Conservation (phyloP, 2,888 invertebrate genomes). For the Metopia argyrocephala region DNA sequence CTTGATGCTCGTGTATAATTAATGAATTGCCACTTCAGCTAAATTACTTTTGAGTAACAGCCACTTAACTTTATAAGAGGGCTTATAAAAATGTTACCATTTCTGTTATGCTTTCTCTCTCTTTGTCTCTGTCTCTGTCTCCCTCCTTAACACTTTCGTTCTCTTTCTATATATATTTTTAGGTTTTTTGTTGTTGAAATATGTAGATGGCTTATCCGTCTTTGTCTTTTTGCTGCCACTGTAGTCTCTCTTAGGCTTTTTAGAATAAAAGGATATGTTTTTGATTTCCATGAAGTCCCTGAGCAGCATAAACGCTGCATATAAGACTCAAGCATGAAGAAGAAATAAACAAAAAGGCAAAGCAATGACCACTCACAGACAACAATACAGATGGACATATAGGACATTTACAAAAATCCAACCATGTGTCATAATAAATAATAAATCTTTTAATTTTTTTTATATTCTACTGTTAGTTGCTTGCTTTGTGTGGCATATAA, state of each 20-base stretch:
- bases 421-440: constrained; percentile 64
- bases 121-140: not conserved
- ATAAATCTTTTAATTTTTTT: constrained; percentile 58
- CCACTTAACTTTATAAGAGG: constrained; percentile 65
- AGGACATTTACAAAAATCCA: constrained; percentile 33
- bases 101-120: not conserved
- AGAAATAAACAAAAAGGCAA: constrained; percentile 28
- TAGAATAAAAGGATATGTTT: not conserved
- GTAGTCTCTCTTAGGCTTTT: too few species aligned
- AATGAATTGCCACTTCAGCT: constrained; percentile 76
- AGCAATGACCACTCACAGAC: constrained; percentile 60
- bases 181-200: too few species aligned
- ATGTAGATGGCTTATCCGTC: too few species aligned
- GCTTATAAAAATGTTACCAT: constrained; percentile 60
- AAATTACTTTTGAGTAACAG: constrained; percentile 74
- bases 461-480: constrained; percentile 8
- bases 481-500: not conserved
- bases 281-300: constrained; percentile 16
- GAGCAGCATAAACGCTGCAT: constrained; percentile 15
- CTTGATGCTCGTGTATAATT: constrained; percentile 70
- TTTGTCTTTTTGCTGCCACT: too few species aligned
- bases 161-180: too few species aligned
- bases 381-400: constrained; percentile 33
- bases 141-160: too few species aligned
- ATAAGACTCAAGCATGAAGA: not conserved